Evolutionary conservation across 2,113 vertebrate species (phyloP).

Genomic region (Forbesichthys papilliferus): DNA sequence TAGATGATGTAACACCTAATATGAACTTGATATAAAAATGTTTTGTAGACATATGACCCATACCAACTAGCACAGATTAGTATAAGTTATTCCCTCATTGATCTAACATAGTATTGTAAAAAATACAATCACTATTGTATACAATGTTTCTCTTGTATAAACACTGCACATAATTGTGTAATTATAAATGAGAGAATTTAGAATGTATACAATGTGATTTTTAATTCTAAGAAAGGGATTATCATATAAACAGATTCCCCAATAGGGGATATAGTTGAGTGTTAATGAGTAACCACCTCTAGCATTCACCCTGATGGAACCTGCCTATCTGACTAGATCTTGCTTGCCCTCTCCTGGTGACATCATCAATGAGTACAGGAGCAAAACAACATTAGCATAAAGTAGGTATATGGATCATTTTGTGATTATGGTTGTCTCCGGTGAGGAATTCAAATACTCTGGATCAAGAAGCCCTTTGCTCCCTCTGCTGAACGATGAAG

Average conservation of each 20-base stretch:
- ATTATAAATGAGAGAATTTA: background rate
- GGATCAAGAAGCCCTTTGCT: slow-evolving; percentile 57
- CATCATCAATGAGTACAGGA: slow-evolving; percentile 34
- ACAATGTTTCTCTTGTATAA: no score
- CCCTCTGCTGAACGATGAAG: slow-evolving; percentile 41
- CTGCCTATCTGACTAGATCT: slow-evolving; percentile 72
- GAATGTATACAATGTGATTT: background rate
- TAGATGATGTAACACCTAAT: slow-evolving; percentile 10
- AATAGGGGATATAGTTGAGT: slow-evolving; percentile 52
- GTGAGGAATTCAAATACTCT: slow-evolving; percentile 29
- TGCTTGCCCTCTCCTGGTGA: slow-evolving; percentile 49
- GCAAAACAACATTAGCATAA: slow-evolving; percentile 42
- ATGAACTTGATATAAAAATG: background rate
- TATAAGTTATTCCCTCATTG: background rate
- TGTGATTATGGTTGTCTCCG: background rate
- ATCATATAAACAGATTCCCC: slow-evolving; percentile 37
- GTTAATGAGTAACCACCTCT: slow-evolving; percentile 51
- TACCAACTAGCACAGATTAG: background rate
- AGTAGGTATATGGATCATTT: slow-evolving; percentile 7
- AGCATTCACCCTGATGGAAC: slow-evolving; percentile 50
- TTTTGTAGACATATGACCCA: background rate
- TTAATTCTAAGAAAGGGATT: no score
- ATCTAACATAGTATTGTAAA: background rate
- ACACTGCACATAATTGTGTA: background rate
- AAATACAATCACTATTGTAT: no score